Conservation (phyloP, 30 jellyfish, hydroid and myxozoan species). For the Cassiopea andromeda region DNA sequence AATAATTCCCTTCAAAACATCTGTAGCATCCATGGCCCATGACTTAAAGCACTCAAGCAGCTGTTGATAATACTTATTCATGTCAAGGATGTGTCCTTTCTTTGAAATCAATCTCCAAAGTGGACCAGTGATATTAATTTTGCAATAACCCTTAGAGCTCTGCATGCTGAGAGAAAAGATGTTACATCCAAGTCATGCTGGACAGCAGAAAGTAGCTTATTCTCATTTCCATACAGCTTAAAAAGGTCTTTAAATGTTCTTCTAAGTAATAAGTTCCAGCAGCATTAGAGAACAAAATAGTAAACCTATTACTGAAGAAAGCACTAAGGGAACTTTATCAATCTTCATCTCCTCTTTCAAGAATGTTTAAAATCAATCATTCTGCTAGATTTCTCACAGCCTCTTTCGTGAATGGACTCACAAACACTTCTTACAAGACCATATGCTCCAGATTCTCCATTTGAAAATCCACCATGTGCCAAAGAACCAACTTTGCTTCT, state of each 20-base stretch:
- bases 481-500: conserved; percentile 55
- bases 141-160: too few relatives aligned
- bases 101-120: too few relatives aligned
- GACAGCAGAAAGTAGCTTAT: conserved; percentile 32
- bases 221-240: background rate
- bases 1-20: background rate
- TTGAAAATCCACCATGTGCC: conserved; percentile 60
- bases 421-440: conserved; percentile 39
- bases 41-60: too few relatives aligned
- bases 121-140: too few relatives aligned
- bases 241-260: conserved; percentile 12
- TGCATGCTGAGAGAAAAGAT: conserved; percentile 15
- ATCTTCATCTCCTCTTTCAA: background rate
- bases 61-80: too few relatives aligned
- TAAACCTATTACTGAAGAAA: conserved; percentile 41
- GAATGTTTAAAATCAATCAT: conserved; percentile 45
- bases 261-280: background rate
- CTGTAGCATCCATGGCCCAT: too few relatives aligned
- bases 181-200: conserved; percentile 19
- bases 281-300: conserved; percentile 30
- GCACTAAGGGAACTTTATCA: conserved; percentile 34
- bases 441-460: conserved; percentile 63
- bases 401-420: conserved; percentile 57
- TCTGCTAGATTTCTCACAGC: conserved; percentile 53
- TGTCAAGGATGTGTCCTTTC: too few relatives aligned